Evolutionary conservation across 2,888 invertebrate genomes (phyloP).

Genomic region (Conistra vaccinii): DNA sequence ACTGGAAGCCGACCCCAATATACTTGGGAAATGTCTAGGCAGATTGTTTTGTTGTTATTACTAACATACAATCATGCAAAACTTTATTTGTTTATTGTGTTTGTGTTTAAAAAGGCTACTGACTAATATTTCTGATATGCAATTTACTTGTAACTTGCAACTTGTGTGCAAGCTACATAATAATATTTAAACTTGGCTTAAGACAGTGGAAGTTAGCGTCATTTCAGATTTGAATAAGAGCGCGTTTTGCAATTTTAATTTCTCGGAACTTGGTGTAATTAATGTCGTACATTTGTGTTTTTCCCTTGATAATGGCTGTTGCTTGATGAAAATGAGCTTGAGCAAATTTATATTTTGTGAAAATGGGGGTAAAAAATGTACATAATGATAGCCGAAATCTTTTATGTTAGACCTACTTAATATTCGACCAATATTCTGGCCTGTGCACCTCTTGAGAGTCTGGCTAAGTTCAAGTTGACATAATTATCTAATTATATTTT

Average conservation of each 20-base stretch:
- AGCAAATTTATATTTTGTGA: not conserved
- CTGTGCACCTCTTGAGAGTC: not conserved
- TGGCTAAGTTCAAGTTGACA: not conserved
- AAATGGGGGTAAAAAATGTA: not conserved
- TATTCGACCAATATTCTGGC: not conserved
- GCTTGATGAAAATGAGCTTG: slow-evolving; percentile 23
- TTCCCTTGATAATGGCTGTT: slow-evolving; percentile 33
- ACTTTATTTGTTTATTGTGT: not conserved
- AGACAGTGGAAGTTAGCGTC: slow-evolving; percentile 54
- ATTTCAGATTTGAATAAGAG: slow-evolving; percentile 53
- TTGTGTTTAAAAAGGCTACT: not conserved
- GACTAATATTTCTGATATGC: not conserved
- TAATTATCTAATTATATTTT: not conserved
- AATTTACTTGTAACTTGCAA: not conserved
- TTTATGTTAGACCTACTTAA: no score
- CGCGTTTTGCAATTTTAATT: slow-evolving; percentile 55
- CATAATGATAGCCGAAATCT: not conserved
- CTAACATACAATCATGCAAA: no score
- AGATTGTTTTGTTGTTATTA: no score
- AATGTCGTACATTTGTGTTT: slow-evolving; percentile 47
- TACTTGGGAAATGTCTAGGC: no score
- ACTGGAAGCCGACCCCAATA: no score
- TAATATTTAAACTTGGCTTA: slow-evolving; percentile 32
- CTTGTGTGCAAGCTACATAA: slow-evolving; percentile 18
- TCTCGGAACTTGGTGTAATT: slow-evolving; percentile 46